Evolutionary conservation across 2,113 vertebrate genomes (phyloP).

Genomic region (Platichthys stellatus): DNA sequence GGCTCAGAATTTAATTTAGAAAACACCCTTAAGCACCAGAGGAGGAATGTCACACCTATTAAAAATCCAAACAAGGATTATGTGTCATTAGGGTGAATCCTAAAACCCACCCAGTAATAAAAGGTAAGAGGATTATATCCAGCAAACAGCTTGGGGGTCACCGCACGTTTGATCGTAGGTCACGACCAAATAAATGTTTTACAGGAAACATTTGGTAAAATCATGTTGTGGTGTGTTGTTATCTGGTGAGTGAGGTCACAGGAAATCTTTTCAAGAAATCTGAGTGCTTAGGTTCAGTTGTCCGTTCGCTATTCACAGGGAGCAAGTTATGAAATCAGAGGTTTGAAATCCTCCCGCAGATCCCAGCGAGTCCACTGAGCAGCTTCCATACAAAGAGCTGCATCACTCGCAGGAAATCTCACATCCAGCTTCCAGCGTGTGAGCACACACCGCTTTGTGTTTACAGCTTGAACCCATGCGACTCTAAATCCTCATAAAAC

Average conservation of each 20-base stretch:
- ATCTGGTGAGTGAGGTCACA: background rate
- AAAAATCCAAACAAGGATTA: slow-evolving; percentile 61
- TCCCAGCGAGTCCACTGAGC: background rate
- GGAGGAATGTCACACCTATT: slow-evolving; percentile 66
- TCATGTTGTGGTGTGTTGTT: background rate
- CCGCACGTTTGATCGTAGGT: slow-evolving; percentile 19
- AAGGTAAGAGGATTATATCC: slow-evolving; percentile 63
- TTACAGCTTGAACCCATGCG: slow-evolving; percentile 7
- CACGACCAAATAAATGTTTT: slow-evolving; percentile 30
- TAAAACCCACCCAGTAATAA: slow-evolving; percentile 51
- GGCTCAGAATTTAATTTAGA: slow-evolving; percentile 48
- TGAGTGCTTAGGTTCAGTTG: background rate
- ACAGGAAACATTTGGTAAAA: slow-evolving; percentile 9
- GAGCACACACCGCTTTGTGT: slow-evolving; percentile 9
- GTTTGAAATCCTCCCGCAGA: background rate
- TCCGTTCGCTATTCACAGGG: background rate
- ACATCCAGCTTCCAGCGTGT: no score
- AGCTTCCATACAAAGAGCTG: background rate
- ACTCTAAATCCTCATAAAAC: slow-evolving; percentile 31
- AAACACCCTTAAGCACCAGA: slow-evolving; percentile 34
- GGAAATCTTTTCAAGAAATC: background rate
- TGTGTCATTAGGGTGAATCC: slow-evolving; percentile 48
- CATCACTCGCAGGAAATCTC: no score
- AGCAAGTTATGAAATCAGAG: background rate
- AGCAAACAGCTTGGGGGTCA: slow-evolving; percentile 28